Percentiles rank a stretch among this genome's conserved stretches.
Evolutionary conservation across 2,113 vertebrate species (phyloP).

Genomic region (Rhineura floridana): DNA sequence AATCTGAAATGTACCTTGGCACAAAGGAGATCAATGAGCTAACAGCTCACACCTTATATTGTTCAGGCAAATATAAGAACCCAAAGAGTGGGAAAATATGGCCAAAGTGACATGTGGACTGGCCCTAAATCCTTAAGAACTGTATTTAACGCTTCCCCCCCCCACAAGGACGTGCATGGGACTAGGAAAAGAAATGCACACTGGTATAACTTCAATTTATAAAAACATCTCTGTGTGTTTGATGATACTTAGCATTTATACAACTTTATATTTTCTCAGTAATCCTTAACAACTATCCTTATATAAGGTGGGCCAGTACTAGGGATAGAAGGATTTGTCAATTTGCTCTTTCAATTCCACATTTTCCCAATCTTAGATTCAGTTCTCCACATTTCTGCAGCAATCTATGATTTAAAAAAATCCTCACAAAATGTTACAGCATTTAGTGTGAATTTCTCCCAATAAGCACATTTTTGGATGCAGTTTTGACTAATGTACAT

Average conservation of each 20-base stretch:
- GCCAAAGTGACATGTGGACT: not conserved
- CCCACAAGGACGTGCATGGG: not conserved
- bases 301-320: no score
- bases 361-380: no score
- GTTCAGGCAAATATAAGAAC: not conserved
- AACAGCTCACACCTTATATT: not conserved
- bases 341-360: no score
- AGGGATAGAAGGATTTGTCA: no score
- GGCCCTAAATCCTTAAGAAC: not conserved
- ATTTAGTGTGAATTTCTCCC: no score
- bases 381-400: no score
- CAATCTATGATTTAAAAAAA: no score
- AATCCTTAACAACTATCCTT: no score
- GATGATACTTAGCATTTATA: not conserved
- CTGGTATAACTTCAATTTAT: not conserved
- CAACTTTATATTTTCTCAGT: no score
- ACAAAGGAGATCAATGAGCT: not conserved
- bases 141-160: not conserved
- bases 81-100: not conserved
- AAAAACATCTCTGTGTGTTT: not conserved
- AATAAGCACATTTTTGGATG: no score
- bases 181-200: not conserved
- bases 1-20: not conserved
- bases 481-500: no score
- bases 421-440: no score